These are phyloP conservation scores for Drosophila ercepeae DNA, from an alignment of 1,140 invertebrate genomes.

Conservation along the genomic window DNA sequence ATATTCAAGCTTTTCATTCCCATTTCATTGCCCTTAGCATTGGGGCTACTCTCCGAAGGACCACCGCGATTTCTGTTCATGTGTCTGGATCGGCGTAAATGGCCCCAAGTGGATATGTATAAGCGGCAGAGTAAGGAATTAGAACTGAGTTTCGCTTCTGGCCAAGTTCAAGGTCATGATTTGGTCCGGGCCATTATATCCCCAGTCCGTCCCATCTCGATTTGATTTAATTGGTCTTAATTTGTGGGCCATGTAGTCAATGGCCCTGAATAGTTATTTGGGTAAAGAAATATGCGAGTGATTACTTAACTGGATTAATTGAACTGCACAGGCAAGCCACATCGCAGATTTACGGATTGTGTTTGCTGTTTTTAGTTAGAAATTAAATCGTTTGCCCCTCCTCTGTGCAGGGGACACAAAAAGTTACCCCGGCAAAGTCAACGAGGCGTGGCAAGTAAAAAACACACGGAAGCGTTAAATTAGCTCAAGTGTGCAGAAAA, in stretches of 20 bases:
- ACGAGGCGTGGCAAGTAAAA: constrained; percentile 60
- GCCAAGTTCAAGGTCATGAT: constrained; percentile 57
- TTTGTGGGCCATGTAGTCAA: constrained; percentile 48
- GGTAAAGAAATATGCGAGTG: constrained; percentile 21
- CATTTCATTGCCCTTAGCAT: constrained; percentile 10
- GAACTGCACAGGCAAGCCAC: constrained; percentile 16
- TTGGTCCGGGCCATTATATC: neutral
- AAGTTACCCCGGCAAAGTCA: constrained; percentile 28
- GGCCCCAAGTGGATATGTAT: constrained; percentile 34
- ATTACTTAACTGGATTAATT: constrained; percentile 48
- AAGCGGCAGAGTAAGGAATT: constrained; percentile 30
- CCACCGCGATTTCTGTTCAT: constrained; percentile 19
- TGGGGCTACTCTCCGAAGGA: constrained; percentile 32
- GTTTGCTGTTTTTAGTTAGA: constrained; percentile 28
- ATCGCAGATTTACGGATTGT: constrained; percentile 27
- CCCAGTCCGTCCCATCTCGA: constrained; percentile 31
- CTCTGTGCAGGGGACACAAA: neutral
- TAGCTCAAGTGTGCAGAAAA: constrained; percentile 60
- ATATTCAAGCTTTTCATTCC: constrained; percentile 44
- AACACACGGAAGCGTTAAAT: constrained; percentile 78
- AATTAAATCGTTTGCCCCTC: constrained; percentile 32
- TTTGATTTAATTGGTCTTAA: constrained; percentile 55
- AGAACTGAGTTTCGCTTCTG: constrained; percentile 21
- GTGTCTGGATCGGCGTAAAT: constrained; percentile 24
- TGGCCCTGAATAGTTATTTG: constrained; percentile 29